Base-by-base conservation (phyloP, 2,888 invertebrate genomes). In the Ichneumoninae sp. region DNA sequence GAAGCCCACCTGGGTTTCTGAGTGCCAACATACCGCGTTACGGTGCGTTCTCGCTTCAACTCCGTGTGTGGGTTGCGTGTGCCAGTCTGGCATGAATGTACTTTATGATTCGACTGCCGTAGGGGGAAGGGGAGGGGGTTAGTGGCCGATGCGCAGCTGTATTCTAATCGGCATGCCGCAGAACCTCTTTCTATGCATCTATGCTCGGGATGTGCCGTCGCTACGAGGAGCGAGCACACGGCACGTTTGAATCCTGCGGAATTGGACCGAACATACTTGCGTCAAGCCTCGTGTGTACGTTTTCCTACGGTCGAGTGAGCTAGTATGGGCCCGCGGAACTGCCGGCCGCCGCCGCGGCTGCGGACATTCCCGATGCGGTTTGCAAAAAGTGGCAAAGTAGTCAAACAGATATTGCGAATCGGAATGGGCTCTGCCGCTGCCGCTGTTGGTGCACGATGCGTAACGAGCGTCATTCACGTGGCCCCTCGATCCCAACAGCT, bases 381-480 rank as follows among this genome's bases (percentile, higher is more conserved):
- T 65, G 65, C 69, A 78, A 81, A 81, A 81, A 79, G 65, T 79
- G 66, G 70, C 69, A 78, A 81, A 81, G 70, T 70, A 81, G 74
- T 81, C 75, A 60, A 84, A 84, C 81, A 70, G 77, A 81, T 81
- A 80, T 75, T 70, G 69, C 44, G 50, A 65, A 52, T 75, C 74
- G 57, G 60, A 84, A 81, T 60, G 78, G 81, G 10, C 40, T 40
- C 40, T 1, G 40, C 70, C 54, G 68, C 62, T 77, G 57, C 44
- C 33, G 13, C 22, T 6, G 65, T 52, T 75, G 69, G 65, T 44
- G 60, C 66, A 44, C 78, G 78, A 79, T 66, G 78, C 78, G 74
- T 78, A 81, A 84, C 84, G 83, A 84, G 77, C 83, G 66, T 72
- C 72, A 69, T 77, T 77, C 83, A 65, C 47, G 72, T 76, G 40